Base-by-base conservation (phyloP, 2,113 vertebrate species). In the Ursus arctos region DNA sequence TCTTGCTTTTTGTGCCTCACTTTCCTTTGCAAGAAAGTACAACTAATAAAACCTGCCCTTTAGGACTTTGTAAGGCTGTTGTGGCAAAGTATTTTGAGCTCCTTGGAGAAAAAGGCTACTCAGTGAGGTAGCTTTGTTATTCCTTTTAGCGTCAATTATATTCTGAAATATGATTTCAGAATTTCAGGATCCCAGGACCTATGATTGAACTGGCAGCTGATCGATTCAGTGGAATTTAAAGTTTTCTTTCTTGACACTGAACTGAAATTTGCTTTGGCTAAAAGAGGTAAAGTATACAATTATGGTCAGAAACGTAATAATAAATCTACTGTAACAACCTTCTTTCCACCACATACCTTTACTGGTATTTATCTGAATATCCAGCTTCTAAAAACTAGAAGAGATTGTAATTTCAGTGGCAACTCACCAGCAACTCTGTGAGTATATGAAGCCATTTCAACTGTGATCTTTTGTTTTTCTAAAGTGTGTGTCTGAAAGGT, bases 91-190 rank as follows among this genome's bases (percentile, higher is more conserved):
- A 93, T 91, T 84, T 92, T 40, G 79, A 79, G 24, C 49, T 96
- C 93, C 61, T 57, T 71, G 83, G 93, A 91, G 88, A 92, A 92
- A 95, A 96, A 88, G 47, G 0, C 82, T 82, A n/a, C 85, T 87
- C 72, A 16, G 33, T 43, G 57, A 95, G 77, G 63, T 40, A 28
- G 65, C 19, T 36, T 65, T 57, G 33, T 90, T 91, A 74, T 43
- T 94, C 6, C 0, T 86, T 72, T 97, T 80, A 95, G 95, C 1
- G 4, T 87, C 22, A 69, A 86, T 95, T 94, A 76, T 93, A 85
- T 98, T 83, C 98, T 98, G 97, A 97, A 86, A 83, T n/a, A 61
- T 83, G 82, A 89, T 96, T 98, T 26, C 74, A 97, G 92, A 84
- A 74, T 93, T 94, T 91, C 55, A 90, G 91, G 95, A 86, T 94